Percentiles rank a stretch among this genome's conserved stretches.
phyloP scores from a whole-genome alignment of 2,888 invertebrate species.

The Andrena hattorfiana region DNA sequence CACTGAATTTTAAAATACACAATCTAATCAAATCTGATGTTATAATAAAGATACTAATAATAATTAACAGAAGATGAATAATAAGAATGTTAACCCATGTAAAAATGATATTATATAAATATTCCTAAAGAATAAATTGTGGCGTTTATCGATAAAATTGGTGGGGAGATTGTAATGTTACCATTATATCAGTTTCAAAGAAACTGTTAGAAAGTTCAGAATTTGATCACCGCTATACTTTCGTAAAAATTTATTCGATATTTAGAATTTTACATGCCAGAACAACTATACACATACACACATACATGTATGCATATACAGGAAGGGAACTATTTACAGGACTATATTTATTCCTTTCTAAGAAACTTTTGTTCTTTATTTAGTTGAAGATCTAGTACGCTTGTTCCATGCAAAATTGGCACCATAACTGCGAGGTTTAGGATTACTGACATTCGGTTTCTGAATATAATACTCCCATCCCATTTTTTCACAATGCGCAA shows the following conservation, averaged over 20 bases:
- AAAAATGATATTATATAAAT: conserved; percentile 77
- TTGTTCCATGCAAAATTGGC: conserved; percentile 98
- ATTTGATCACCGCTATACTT: not conserved
- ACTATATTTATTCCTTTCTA: conserved; percentile 21
- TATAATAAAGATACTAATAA: conserved; percentile 76
- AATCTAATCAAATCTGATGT: conserved; percentile 69
- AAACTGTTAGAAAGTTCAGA: not conserved
- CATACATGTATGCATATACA: conserved; percentile 22
- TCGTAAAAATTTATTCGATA: conserved; percentile 28
- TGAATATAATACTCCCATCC: conserved; percentile 97
- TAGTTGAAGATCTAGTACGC: conserved; percentile 97
- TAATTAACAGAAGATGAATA: conserved; percentile 42
- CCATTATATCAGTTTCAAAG: conserved; percentile 9
- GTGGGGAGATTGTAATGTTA: conserved; percentile 7
- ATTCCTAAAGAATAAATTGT: conserved; percentile 80
- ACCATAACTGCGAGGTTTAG: conserved; percentile 96
- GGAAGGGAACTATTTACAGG: conserved; percentile 14
- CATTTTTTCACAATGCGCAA: conserved; percentile 96
- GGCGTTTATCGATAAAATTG: conserved; percentile 75
- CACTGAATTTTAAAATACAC: conserved; percentile 53
- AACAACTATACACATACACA: conserved; percentile 21
- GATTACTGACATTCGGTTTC: conserved; percentile 89
- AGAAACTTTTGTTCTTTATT: conserved; percentile 87
- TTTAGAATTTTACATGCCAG: conserved; percentile 22
- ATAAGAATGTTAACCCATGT: conserved; percentile 70